Percentiles rank a stretch among this genome's conserved stretches.
Conservation (phyloP, 2,797 vertebrate genomes). For the Pristis pectinata region DNA sequence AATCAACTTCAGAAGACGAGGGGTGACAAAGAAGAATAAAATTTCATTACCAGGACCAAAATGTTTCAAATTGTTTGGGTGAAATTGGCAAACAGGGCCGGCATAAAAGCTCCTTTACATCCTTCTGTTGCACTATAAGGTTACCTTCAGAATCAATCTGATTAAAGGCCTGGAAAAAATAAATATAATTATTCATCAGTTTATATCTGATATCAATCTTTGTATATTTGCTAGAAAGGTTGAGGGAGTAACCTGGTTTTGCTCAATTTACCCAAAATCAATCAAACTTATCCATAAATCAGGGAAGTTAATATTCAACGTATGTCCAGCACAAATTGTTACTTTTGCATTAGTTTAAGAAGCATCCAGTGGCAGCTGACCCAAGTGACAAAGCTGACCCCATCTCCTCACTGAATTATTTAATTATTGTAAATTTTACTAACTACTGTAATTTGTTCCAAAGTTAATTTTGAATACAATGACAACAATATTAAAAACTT, state of each 20-base stretch:
- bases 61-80: slow-evolving; percentile 58
- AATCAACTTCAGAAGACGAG: neutral
- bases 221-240: slow-evolving; percentile 39
- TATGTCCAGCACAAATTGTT: too few relatives aligned
- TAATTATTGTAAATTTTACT: neutral
- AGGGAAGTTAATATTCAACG: neutral
- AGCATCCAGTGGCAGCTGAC: neutral
- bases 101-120: slow-evolving; percentile 54
- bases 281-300: neutral
- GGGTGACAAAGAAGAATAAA: neutral
- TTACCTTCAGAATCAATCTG: slow-evolving; percentile 54
- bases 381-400: neutral
- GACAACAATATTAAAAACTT: neutral
- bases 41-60: slow-evolving; percentile 59
- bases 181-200: neutral
- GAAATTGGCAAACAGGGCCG: slow-evolving; percentile 59
- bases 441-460: neutral
- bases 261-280: neutral
- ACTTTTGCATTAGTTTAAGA: neutral
- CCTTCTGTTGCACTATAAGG: slow-evolving; percentile 51
- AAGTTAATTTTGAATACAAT: neutral
- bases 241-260: slow-evolving; percentile 38
- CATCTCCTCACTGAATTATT: neutral
- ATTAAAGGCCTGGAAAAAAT: slow-evolving; percentile 52
- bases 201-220: neutral